Evolutionary conservation across 1,140 invertebrate genomes (phyloP).

Genomic region (Latrodectus geometricus): DNA sequence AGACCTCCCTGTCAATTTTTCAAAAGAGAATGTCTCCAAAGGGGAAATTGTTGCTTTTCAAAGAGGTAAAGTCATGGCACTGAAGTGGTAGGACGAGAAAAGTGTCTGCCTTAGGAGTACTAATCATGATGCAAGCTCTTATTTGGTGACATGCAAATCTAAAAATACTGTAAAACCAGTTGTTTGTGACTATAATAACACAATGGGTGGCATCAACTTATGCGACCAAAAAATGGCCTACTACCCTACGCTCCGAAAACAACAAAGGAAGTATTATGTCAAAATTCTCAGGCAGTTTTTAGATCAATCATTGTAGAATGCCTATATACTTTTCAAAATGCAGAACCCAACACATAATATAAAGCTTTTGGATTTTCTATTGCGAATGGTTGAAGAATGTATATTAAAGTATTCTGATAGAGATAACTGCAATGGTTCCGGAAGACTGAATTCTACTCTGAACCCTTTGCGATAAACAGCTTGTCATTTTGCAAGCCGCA

Average conservation of each 20-base stretch:
- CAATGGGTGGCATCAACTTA: background rate
- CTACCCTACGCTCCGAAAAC: background rate
- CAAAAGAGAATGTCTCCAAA: constrained; percentile 13
- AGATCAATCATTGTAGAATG: background rate
- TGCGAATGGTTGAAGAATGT: constrained; percentile 18
- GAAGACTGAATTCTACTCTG: constrained; percentile 6
- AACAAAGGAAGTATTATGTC: constrained; percentile 14
- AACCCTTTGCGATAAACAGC: constrained; percentile 12
- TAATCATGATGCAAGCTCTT: background rate
- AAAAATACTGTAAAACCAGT: constrained; percentile 2
- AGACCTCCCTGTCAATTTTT: constrained; percentile 24
- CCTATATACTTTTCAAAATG: constrained; percentile 1
- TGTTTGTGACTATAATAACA: background rate
- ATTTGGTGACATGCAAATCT: too few relatives aligned
- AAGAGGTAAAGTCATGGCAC: constrained; percentile 23
- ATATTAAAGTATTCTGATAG: constrained; percentile 10
- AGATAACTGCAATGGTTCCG: background rate
- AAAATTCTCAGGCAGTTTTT: background rate
- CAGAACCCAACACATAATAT: constrained; percentile 11
- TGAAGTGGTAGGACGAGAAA: constrained; percentile 28
- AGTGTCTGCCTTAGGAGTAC: background rate
- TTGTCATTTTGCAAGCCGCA: constrained; percentile 6
- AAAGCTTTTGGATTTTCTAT: background rate
- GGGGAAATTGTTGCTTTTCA: constrained; percentile 12
- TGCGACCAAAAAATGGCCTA: background rate